Percentiles rank a stretch among this genome's conserved stretches.
Conservation (phyloP, 2,113 vertebrate species). For the Lepidothrix coronata region DNA sequence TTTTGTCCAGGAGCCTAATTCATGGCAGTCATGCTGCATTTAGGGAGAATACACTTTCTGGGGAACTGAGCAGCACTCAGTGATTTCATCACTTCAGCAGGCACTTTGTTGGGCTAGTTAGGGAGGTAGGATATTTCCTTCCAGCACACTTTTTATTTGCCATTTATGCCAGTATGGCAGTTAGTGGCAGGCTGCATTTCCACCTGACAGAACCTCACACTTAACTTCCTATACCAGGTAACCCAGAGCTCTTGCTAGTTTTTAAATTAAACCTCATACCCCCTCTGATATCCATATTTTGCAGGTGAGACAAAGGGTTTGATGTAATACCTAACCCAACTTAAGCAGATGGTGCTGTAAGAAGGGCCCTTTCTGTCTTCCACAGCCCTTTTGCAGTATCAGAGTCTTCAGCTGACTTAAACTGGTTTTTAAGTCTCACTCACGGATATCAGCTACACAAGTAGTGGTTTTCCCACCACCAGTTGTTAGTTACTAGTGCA, state of each 20-base stretch:
- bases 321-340: not conserved
- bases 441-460: fast-evolving
- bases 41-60: not conserved
- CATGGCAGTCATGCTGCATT: not conserved
- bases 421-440: not conserved
- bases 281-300: not conserved
- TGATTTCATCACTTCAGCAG: not conserved
- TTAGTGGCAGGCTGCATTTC: not conserved
- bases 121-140: not conserved
- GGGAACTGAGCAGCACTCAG: not conserved
- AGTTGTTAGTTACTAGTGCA: not conserved
- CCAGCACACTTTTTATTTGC: not conserved
- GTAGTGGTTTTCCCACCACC: not conserved
- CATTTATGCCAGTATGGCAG: not conserved
- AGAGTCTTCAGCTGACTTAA: not conserved
- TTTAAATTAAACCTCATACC: not conserved
- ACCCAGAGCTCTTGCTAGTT: not conserved
- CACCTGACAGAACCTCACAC: not conserved
- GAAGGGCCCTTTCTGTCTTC: not conserved
- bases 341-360: not conserved
- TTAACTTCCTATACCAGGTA: not conserved
- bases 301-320: not conserved
- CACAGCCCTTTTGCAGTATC: not conserved
- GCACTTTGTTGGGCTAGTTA: not conserved
- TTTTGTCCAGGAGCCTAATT: not conserved